Evolutionary conservation across 2,888 invertebrate species (phyloP).

Genomic region (Euphydryas editha): DNA sequence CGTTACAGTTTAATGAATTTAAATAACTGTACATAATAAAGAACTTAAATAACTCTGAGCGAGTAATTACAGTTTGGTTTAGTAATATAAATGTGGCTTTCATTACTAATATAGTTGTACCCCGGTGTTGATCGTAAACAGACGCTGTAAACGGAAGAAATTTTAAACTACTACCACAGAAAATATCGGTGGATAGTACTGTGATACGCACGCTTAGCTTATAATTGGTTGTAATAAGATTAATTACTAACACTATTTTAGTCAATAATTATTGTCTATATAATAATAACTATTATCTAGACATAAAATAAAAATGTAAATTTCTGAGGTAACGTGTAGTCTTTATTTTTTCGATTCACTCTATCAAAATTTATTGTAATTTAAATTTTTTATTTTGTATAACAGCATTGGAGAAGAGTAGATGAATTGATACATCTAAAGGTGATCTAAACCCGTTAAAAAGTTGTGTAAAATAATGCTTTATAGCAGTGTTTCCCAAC

Average conservation of each 20-base stretch:
- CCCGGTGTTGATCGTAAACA: conserved; percentile 51
- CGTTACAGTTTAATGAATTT: not conserved
- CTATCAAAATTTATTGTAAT: no score
- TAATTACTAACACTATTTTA: conserved; percentile 4
- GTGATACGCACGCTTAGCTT: conserved; percentile 25
- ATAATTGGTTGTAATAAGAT: conserved; percentile 18
- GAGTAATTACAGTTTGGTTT: conserved; percentile 32
- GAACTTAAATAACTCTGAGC: conserved; percentile 21
- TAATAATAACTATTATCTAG: no score
- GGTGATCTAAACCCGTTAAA: no score
- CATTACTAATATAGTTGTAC: conserved; percentile 21
- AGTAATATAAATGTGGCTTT: conserved; percentile 29
- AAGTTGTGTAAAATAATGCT: no score
- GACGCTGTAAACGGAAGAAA: conserved; percentile 52
- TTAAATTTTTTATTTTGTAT: no score
- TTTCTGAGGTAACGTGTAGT: no score
- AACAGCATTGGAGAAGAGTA: no score
- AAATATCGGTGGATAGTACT: conserved; percentile 31
- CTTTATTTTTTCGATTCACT: no score
- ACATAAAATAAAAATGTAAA: no score
- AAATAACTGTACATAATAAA: conserved; percentile 19
- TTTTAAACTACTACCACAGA: conserved; percentile 59
- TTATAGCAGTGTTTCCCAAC: no score
- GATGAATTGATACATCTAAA: no score
- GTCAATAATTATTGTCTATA: not conserved